Evolutionary conservation across 2,888 invertebrate genomes (phyloP).

Genomic region (Torymus texanus): DNA sequence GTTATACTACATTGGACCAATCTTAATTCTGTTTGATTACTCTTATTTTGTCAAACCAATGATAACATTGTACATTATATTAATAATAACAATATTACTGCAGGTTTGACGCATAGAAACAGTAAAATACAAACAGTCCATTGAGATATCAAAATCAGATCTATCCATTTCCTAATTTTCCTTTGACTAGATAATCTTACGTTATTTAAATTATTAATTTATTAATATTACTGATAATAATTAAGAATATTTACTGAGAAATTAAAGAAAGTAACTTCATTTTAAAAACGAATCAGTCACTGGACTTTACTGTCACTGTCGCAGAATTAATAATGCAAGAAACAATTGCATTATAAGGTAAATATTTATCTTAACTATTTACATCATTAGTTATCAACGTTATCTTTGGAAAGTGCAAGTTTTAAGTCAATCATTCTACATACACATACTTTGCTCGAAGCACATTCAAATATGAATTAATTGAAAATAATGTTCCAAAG

Average conservation of each 20-base stretch:
- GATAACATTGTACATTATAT: neutral
- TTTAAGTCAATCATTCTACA: constrained; percentile 60
- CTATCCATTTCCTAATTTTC: constrained; percentile 49
- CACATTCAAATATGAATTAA: constrained; percentile 35
- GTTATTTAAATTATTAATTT: constrained; percentile 56
- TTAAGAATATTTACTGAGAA: constrained; percentile 28
- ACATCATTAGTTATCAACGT: constrained; percentile 59
- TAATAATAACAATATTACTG: constrained; percentile 7
- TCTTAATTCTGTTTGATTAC: constrained; percentile 40
- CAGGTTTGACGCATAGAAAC: constrained; percentile 26
- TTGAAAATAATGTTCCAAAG: constrained; percentile 29
- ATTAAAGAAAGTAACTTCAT: constrained; percentile 17
- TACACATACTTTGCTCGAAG: constrained; percentile 42
- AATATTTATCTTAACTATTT: constrained; percentile 52
- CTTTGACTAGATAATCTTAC: constrained; percentile 54
- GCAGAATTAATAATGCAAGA: constrained; percentile 40
- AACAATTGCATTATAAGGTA: constrained; percentile 46
- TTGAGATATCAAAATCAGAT: constrained; percentile 49
- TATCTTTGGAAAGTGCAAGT: constrained; percentile 59
- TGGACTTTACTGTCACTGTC: constrained; percentile 11
- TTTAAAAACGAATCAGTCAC: constrained; percentile 39
- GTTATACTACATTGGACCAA: constrained; percentile 52
- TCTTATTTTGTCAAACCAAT: constrained; percentile 36
- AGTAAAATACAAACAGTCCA: constrained; percentile 40
- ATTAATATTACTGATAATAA: constrained; percentile 59